Evolutionary conservation across 2,888 invertebrate species (phyloP).

Genomic region (Nomada fabriciana): DNA sequence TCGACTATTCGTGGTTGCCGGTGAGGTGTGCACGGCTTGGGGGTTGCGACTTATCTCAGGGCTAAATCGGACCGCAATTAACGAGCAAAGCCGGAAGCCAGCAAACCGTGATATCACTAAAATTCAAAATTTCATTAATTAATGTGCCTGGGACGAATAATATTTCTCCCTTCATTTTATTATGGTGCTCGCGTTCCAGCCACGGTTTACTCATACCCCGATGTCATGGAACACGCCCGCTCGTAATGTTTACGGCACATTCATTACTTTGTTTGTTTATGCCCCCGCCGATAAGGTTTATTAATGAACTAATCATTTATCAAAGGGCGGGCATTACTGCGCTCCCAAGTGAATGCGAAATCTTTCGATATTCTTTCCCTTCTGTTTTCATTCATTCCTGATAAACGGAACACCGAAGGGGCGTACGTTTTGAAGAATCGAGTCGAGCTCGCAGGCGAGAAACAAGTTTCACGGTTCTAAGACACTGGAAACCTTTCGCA

Average conservation of each 20-base stretch:
- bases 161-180: constrained; percentile 33
- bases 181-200: not conserved
- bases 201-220: not conserved
- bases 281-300: not conserved
- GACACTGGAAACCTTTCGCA: constrained; percentile 59
- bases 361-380: no score
- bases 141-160: constrained; percentile 64
- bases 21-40: constrained; percentile 52
- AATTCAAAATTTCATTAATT: constrained; percentile 77
- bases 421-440: constrained; percentile 18
- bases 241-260: constrained; percentile 24
- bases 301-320: not conserved
- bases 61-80: constrained; percentile 77
- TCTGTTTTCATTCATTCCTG: not conserved
- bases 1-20: constrained; percentile 58
- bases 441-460: constrained; percentile 19
- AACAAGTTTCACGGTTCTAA: constrained; percentile 48
- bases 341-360: not conserved
- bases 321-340: not conserved
- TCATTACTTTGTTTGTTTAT: constrained; percentile 7
- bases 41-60: constrained; percentile 74
- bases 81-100: constrained; percentile 64
- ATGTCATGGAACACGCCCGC: constrained; percentile 41
- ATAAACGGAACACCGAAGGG: not conserved
- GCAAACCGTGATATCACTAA: constrained; percentile 71